Base-by-base conservation (phyloP, 2,888 invertebrate genomes). In the Pristionchus arcanus region DNA sequence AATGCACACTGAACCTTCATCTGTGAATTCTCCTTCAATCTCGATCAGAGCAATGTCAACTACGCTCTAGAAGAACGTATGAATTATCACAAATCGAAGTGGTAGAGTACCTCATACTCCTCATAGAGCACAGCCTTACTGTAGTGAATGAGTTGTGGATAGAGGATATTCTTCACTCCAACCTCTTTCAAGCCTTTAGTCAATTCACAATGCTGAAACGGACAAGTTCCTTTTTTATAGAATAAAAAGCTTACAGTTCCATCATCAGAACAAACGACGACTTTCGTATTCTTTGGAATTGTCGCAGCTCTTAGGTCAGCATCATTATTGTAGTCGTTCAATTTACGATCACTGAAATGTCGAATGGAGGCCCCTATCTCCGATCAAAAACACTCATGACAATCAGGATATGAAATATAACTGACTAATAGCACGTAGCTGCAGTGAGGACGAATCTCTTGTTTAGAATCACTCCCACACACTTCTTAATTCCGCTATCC, bases 371-470 rank as follows among this genome's bases (percentile, higher is more conserved):
- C 5, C 21, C 21, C 13, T 63, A 7, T 19, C 25, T 63, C 63
- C 63, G 11, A 63, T 63, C 63, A n/a, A 63, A 49, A 42, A 49
- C 7, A 49, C 42, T 63, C 63, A n/a, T n/a, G n/a, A 63, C 21
- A 63, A 3, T 11, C 15, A 3, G 19, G 59, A 63, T 19, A 21
- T 0, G 21, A 13, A 66, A 34, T 7, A 13, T 13, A 21, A 81
- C 81, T 81, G 42, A 81, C 81, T 81, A 81, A 49, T 81, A 81
- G n/a, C 81, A 81, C 13, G 81, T 81, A 21, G 81, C 81, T 15
- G 28, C 7, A 28, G 81, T 81, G 81, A 81, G 49, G 13, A 81
- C 28, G 81, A 81, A 81, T 49, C 81, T 25, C 49, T 81, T 81
- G 49, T 81, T 81, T 15, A 81, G n/a, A 28, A 81, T 49, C 15